Evolutionary conservation across 2,888 invertebrate species (phyloP), one percentile per base, ranked within the genome.

Genomic region (Heliconius aoede): DNA sequence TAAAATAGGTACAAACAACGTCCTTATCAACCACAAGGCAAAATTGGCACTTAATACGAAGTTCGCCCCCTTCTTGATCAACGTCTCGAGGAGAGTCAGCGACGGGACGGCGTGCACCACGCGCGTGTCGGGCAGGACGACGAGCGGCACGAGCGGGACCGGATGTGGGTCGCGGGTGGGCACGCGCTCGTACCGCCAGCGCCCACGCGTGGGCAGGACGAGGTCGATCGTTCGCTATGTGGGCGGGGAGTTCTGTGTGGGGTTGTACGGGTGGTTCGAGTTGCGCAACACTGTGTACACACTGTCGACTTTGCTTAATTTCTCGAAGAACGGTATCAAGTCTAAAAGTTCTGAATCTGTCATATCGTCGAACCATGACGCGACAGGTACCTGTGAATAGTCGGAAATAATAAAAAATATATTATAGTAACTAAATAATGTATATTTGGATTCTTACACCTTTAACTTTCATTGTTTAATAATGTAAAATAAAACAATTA

Each of bases 361-460:
- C 96, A 98, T 98, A 94, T 99, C 99, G 95, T 99, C 99, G 95
- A 99, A 99, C 99, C 99, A 99, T 83, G 99, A 99, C 89, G 98
- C 98, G 83, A 99, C 99, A 89, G 99, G 99, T 91, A 99, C 99
- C 97, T 98, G 91, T 1, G 15, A 18, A 60, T 36, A 8, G 2
- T 9, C 15, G 15, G 5, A 24, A 15, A 21, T 55, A 55, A 58
- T 60, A 60, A 26, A 15, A 60, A 60, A 26, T 5, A 60, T 11
- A n/a, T 58, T 13, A 46, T 46, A 46, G 18, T 18, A 46, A 1
- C 3, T 46, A 46, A 46, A 46, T 46, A 21, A 18, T 46, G 7
- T 46, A 21, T 3, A 4, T 46, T 18, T 46, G 21, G 18, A 51
- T 51, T 51, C 7, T 51, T 21, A 51, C 9, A 51, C n/a, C 18